Base-by-base conservation (phyloP, 1,140 invertebrate genomes). In the Scaptodrosophila lebanonensis region DNA sequence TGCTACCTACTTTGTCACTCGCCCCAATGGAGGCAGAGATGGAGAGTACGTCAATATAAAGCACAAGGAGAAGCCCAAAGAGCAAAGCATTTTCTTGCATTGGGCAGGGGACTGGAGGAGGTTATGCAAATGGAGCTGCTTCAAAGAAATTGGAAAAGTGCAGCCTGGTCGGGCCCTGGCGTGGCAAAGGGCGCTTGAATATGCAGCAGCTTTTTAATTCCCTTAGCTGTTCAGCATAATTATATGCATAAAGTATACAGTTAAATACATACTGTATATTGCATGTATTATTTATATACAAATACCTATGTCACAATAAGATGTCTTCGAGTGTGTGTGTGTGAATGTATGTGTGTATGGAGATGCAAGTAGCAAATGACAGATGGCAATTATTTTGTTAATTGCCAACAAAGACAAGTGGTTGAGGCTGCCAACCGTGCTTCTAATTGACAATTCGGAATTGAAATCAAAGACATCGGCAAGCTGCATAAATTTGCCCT, bases 81-180 rank as follows among this genome's bases (percentile, higher is more conserved):
- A 30, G 25, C 51, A 66, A 39, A 52, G 64, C 43, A 35, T 66
- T 72, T 47, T 72, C 68, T 4, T 4, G 22, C 22, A 25, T 25
- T 3, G 22, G 22, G 3, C 22, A 25, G 3, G 22, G 22, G 22
- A 4, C 8, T 3, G 72, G 72, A 72, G 68, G 62, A 56, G 63
- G 49, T 65, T 68, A 75, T 73, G 70, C 64, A 73, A 73, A 73
- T 73, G 44, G 25, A 47, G 47, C 36, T 47, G 44, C 27, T 39
- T 61, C 69, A 68, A 52, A 73, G 69, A 73, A 73, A 73, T 73
- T 67, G 69, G 64, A 54, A 73, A 63, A 68, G 68, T 72, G 32
- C 33, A 25, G 4, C 32, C 32, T n/a, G n/a, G n/a, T n/a, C n/a
- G n/a, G n/a, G n/a, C n/a, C n/a, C n/a, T n/a, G n/a, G n/a, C n/a